Evolutionary conservation across 2,113 vertebrate species (phyloP).

Genomic region (Lophius piscatorius): DNA sequence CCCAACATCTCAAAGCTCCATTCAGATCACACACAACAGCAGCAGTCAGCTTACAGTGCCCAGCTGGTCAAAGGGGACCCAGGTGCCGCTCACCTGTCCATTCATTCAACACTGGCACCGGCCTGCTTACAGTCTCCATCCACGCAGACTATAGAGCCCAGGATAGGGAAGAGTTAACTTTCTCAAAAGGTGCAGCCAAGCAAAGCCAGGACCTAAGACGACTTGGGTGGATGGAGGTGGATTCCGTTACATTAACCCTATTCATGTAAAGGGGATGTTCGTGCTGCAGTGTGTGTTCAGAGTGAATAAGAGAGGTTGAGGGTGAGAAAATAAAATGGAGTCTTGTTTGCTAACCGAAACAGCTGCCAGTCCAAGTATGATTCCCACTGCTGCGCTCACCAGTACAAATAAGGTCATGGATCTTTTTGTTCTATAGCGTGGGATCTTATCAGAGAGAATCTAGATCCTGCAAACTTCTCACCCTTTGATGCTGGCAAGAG

Average conservation of each 20-base stretch:
- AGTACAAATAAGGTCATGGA: background rate
- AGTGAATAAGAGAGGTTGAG: constrained; percentile 21
- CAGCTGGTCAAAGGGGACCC: constrained; percentile 55
- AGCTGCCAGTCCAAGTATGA: constrained; percentile 7
- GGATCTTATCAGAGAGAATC: constrained; percentile 46
- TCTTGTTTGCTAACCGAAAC: constrained; percentile 30
- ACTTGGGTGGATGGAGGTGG: constrained; percentile 56
- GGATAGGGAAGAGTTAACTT: constrained; percentile 61
- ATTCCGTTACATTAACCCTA: constrained; percentile 68
- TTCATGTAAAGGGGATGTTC: constrained; percentile 37
- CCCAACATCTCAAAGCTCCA: constrained; percentile 61
- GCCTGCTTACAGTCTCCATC: constrained; percentile 28
- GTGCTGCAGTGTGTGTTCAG: constrained; percentile 25
- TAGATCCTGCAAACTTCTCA: constrained; percentile 45
- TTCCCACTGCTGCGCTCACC: too few species aligned
- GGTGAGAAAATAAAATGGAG: constrained; percentile 15
- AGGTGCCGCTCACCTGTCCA: constrained; percentile 49
- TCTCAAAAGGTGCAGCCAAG: constrained; percentile 58
- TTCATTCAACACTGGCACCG: constrained; percentile 58
- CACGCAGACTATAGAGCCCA: constrained; percentile 20
- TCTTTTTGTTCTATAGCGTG: constrained; percentile 14
- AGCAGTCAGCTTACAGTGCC: constrained; percentile 69
- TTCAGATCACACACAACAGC: constrained; percentile 73
- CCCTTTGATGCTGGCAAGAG: constrained; percentile 53
- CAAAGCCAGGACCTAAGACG: constrained; percentile 51